A percentile compares a stretch with the other conserved stretches of the same genome.
These are phyloP conservation scores for Lobophora halterata DNA, from an alignment of 2,888 invertebrate species.

Conservation along the genomic window DNA sequence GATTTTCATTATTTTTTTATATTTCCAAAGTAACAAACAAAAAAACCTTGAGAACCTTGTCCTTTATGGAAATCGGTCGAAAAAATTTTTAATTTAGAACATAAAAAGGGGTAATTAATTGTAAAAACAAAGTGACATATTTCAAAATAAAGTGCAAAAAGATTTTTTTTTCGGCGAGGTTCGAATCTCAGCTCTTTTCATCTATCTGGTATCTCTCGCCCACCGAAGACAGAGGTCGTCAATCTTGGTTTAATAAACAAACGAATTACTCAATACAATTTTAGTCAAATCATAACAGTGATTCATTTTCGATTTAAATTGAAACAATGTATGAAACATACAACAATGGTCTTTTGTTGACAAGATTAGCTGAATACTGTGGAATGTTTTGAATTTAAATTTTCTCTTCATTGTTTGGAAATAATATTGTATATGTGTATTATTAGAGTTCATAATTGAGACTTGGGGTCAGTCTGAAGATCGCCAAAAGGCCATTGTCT, in stretches of 20 bases:
- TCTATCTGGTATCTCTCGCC: not conserved
- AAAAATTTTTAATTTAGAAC: too few relatives aligned
- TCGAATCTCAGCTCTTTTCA: slow-evolving; percentile 9
- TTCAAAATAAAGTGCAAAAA: not conserved
- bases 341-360: slow-evolving; percentile 78
- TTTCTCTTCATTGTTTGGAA: slow-evolving; percentile 72
- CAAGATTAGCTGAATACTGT: slow-evolving; percentile 78
- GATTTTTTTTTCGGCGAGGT: not conserved
- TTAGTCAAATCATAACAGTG: slow-evolving; percentile 75
- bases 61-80: too few relatives aligned
- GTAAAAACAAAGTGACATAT: not conserved
- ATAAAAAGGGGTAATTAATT: not conserved
- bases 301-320: slow-evolving; percentile 73
- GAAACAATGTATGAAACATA: slow-evolving; percentile 70
- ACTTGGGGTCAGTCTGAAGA: slow-evolving; percentile 19
- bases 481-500: slow-evolving; percentile 22
- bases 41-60: too few relatives aligned
- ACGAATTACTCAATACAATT: slow-evolving; percentile 74
- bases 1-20: too few relatives aligned
- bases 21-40: too few relatives aligned
- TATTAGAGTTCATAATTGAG: slow-evolving; percentile 18
- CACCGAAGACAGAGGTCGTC: slow-evolving; percentile 13
- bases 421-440: slow-evolving; percentile 47
- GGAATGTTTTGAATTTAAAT: slow-evolving; percentile 76
- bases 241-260: slow-evolving; percentile 54